Percentiles rank a stretch among this genome's conserved stretches.
Conservation (phyloP, 2,113 vertebrate genomes). For the Campylomormyrus tamandua region DNA sequence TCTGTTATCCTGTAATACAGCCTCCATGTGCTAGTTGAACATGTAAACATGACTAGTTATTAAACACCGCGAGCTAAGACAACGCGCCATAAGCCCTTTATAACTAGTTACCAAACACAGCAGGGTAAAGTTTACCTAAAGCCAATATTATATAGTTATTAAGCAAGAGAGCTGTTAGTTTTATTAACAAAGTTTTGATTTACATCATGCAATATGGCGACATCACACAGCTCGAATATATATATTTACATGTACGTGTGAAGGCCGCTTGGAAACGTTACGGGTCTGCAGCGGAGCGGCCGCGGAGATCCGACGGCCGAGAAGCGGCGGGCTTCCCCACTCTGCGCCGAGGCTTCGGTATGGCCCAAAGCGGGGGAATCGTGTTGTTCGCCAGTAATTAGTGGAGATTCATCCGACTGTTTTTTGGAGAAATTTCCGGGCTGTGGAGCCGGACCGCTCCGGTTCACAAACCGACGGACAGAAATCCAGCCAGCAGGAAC, state of each 20-base stretch:
- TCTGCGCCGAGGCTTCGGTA: conserved; percentile 2
- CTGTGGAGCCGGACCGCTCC: background rate
- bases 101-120: background rate
- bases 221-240: background rate
- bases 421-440: background rate
- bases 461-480: background rate
- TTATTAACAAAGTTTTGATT: background rate
- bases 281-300: too few relatives aligned
- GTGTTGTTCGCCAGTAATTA: conserved; percentile 7
- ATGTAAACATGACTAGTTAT: background rate
- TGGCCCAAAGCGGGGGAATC: conserved; percentile 15
- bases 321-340: background rate
- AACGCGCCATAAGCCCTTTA: background rate
- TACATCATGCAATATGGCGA: background rate
- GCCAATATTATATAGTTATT: background rate
- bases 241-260: background rate
- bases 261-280: background rate
- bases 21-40: background rate
- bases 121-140: background rate
- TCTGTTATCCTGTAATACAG: background rate
- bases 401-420: background rate
- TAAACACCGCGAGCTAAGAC: background rate
- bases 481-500: background rate
- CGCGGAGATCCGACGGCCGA: background rate
- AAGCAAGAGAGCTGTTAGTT: background rate